Evolutionary conservation across 1,140 invertebrate species (phyloP).

Genomic region (Drosophila melanica): DNA sequence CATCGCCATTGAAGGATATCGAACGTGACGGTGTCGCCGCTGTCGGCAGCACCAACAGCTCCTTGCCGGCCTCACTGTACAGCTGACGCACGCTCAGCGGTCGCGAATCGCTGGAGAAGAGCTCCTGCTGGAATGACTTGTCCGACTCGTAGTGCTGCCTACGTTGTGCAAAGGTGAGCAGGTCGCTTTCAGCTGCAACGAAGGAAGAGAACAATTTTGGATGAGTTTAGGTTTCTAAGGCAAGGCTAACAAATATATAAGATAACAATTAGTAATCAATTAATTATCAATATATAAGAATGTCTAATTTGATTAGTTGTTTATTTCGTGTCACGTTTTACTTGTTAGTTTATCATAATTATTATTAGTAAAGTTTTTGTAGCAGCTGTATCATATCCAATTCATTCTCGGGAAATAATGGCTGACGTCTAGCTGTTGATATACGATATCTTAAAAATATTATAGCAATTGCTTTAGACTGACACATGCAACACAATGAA

Average conservation of each 20-base stretch:
- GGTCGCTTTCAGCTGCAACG: conserved; percentile 92
- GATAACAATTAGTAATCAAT: too few relatives aligned
- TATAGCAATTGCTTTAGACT: background rate
- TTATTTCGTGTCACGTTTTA: background rate
- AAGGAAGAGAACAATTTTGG: background rate
- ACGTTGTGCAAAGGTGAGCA: conserved; percentile 90
- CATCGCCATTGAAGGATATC: conserved; percentile 67
- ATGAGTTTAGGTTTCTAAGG: too few relatives aligned
- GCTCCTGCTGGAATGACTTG: conserved; percentile 87
- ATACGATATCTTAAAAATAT: background rate
- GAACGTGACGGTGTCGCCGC: conserved; percentile 58
- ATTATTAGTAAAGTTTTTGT: background rate
- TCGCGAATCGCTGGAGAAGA: conserved; percentile 89
- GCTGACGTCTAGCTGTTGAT: background rate
- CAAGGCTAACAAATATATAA: too few relatives aligned
- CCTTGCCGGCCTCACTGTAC: conserved; percentile 89
- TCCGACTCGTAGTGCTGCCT: conserved; percentile 89
- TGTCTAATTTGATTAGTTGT: too few relatives aligned
- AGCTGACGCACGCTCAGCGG: conserved; percentile 86
- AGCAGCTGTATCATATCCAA: background rate
- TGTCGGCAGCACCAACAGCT: conserved; percentile 83
- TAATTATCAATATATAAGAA: too few relatives aligned
- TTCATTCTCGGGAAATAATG: background rate
- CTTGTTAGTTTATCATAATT: background rate
- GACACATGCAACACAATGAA: conserved; percentile 3